These are phyloP conservation scores for Steromphala cineraria DNA, from an alignment of 2,888 invertebrate species.

Conservation along the genomic window DNA sequence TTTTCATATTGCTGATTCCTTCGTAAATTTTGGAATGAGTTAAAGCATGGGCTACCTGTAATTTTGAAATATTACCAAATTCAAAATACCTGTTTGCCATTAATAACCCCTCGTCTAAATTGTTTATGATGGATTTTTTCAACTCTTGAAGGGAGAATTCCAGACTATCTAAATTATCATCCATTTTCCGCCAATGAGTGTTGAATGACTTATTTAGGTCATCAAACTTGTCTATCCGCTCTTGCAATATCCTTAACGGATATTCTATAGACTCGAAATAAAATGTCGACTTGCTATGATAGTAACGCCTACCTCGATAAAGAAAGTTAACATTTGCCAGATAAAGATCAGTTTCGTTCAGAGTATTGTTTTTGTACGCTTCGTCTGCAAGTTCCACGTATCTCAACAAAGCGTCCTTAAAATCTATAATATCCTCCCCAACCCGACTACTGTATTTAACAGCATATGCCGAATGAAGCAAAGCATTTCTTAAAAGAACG, in stretches of 20 bases:
- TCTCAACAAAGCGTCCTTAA: conserved; percentile 29
- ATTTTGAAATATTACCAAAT: conserved; percentile 35
- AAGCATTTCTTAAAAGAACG: conserved; percentile 48
- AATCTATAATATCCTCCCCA: conserved; percentile 35
- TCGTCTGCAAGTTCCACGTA: conserved; percentile 37
- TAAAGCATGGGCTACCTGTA: conserved; percentile 42
- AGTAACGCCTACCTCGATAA: conserved; percentile 43
- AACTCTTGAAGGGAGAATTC: conserved; percentile 25
- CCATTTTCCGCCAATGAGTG: conserved; percentile 25
- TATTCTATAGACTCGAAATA: conserved; percentile 56
- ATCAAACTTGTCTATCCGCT: conserved; percentile 38
- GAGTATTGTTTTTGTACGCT: conserved; percentile 29
- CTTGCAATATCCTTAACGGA: conserved; percentile 43
- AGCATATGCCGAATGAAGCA: conserved; percentile 46
- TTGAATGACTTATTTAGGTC: conserved; percentile 38
- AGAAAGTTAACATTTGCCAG: conserved; percentile 38
- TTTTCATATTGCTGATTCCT: conserved; percentile 39
- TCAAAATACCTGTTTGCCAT: conserved; percentile 37
- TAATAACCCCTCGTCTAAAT: conserved; percentile 31
- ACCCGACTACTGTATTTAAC: conserved; percentile 43
- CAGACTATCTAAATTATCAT: conserved; percentile 38
- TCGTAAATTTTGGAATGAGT: conserved; percentile 42
- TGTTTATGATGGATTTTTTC: conserved; percentile 34
- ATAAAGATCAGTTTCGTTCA: conserved; percentile 42
- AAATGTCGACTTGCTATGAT: conserved; percentile 53